Percentiles rank a stretch among this genome's conserved stretches.
These are phyloP conservation scores for Brachionus asplanchnoidis DNA, from an alignment of 1,140 invertebrate genomes.

Conservation along the genomic window DNA sequence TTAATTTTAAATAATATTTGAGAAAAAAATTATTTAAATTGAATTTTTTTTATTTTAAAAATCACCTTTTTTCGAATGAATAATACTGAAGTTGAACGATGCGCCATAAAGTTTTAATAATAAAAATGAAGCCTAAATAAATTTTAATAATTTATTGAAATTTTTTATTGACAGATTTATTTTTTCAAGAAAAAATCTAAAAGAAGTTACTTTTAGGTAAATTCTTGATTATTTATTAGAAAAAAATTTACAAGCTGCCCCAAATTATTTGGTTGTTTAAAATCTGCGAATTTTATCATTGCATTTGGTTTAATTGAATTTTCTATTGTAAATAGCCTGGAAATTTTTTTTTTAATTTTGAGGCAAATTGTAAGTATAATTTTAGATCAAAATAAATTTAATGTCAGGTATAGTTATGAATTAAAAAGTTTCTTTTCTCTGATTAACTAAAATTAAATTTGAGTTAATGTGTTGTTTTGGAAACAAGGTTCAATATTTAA, in stretches of 20 bases:
- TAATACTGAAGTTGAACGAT: neutral
- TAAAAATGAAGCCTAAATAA: neutral
- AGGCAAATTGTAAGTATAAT: neutral
- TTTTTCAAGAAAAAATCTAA: neutral
- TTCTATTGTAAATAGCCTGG: neutral
- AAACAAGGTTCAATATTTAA: neutral
- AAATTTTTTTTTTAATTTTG: too few relatives aligned
- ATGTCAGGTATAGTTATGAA: neutral
- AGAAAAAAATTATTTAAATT: neutral
- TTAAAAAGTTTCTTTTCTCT: too few relatives aligned
- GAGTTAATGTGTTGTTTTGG: neutral
- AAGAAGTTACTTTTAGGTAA: neutral
- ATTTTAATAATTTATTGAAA: conserved; percentile 7
- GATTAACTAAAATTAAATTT: neutral
- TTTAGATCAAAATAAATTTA: neutral
- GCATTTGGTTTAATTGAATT: neutral
- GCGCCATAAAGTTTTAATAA: neutral
- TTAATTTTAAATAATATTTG: neutral
- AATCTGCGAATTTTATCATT: neutral
- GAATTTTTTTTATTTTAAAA: neutral
- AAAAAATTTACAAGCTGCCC: neutral
- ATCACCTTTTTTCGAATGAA: neutral
- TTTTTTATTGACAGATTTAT: neutral
- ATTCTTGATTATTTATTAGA: neutral
- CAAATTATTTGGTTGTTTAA: neutral